Conservation (phyloP, 2,797 vertebrate genomes). For the Pampus argenteus region DNA sequence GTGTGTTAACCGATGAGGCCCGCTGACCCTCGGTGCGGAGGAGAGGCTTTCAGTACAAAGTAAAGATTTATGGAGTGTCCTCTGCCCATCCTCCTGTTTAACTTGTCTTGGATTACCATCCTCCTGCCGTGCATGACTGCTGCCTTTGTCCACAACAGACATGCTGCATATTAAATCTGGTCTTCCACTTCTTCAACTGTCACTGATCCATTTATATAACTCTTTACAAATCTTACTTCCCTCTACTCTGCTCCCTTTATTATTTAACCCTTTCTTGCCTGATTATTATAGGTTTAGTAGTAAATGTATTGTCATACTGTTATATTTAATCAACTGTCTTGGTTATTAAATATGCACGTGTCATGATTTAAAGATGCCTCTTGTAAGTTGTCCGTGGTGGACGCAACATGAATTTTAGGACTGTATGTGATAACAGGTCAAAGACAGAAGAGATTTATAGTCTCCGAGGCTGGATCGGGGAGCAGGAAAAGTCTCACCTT, state of each 20-base stretch:
- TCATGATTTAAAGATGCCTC: neutral
- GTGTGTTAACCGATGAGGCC: constrained; percentile 40
- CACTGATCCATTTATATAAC: constrained; percentile 72
- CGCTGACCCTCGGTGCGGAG: constrained; percentile 30
- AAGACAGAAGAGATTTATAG: constrained; percentile 22
- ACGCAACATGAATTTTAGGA: constrained; percentile 15
- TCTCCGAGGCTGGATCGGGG: constrained; percentile 22
- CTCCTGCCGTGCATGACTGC: constrained; percentile 66
- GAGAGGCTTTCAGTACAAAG: constrained; percentile 35
- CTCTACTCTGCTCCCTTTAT: constrained; percentile 22
- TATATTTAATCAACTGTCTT: no score
- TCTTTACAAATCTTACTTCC: constrained; percentile 46
- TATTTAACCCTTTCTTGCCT: constrained; percentile 25
- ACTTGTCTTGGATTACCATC: constrained; percentile 68
- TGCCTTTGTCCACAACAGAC: constrained; percentile 71
- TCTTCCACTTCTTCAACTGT: constrained; percentile 67
- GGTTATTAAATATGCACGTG: no score
- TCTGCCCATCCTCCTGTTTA: constrained; percentile 57
- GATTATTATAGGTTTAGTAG: neutral
- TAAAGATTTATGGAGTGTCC: constrained; percentile 60
- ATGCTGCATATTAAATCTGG: constrained; percentile 73
- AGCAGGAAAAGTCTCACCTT: constrained; percentile 72
- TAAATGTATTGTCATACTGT: neutral
- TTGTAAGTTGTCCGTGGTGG: neutral
- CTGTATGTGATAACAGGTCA: constrained; percentile 22